Conservation (phyloP, 1,140 invertebrate genomes). For the Drosophila pallidifrons region DNA sequence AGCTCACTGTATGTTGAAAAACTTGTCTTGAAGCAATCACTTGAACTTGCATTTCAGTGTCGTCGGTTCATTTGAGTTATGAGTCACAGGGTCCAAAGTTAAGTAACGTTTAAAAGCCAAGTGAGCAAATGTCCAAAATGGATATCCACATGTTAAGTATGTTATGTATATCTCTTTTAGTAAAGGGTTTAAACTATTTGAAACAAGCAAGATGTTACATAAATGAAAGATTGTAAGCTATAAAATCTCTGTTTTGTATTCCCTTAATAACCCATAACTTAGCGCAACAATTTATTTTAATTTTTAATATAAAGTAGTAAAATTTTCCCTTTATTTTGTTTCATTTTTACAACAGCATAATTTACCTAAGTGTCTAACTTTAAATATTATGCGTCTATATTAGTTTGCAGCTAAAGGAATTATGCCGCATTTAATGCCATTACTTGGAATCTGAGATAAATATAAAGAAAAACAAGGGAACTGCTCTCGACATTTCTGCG, state of each 20-base stretch:
- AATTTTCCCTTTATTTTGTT: too few relatives aligned
- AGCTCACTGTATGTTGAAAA: not conserved
- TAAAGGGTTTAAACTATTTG: not conserved
- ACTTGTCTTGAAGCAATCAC: not conserved
- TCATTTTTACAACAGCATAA: too few relatives aligned
- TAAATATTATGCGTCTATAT: too few relatives aligned
- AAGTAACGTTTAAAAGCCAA: constrained; percentile 4
- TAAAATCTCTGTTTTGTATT: too few relatives aligned
- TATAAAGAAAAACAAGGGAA: not conserved
- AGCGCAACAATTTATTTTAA: too few relatives aligned
- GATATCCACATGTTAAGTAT: not conserved
- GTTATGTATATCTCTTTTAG: not conserved
- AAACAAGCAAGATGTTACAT: not conserved
- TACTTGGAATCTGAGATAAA: not conserved
- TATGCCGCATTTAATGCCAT: not conserved
- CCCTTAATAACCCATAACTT: too few relatives aligned
- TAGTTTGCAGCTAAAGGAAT: too few relatives aligned
- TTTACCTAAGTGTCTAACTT: too few relatives aligned
- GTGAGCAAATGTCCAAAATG: not conserved
- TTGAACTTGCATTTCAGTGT: not conserved
- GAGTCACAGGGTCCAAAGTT: not conserved
- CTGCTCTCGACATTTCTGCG: not conserved
- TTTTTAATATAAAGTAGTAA: too few relatives aligned
- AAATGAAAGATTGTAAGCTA: not conserved
- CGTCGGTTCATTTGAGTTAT: not conserved